Evolutionary conservation across 2,888 invertebrate genomes (phyloP).

Genomic region (Trisateles emortualis): DNA sequence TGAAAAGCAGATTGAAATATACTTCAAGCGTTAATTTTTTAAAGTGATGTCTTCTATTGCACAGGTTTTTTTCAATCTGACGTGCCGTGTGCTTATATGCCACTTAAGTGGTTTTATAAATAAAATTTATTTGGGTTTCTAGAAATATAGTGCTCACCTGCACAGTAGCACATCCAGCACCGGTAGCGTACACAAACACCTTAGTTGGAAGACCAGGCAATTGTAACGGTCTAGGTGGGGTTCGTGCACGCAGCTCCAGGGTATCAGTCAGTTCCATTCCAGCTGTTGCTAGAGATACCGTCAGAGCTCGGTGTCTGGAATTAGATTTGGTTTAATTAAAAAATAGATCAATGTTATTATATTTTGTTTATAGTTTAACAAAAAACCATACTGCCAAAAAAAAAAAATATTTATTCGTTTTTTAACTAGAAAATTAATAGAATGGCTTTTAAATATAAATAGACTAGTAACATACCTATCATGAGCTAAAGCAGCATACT

Average conservation of each 20-base stretch:
- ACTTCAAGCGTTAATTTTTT: no score
- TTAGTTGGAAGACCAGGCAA: constrained; percentile 89
- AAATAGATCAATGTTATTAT: not conserved
- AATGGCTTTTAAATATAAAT: no score
- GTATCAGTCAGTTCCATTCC: constrained; percentile 91
- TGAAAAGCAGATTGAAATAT: constrained; percentile 62
- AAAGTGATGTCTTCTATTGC: no score
- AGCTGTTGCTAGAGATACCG: constrained; percentile 89
- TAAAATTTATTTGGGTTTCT: no score
- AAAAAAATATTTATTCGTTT: no score
- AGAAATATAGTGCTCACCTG: constrained; percentile 68
- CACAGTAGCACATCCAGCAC: constrained; percentile 90
- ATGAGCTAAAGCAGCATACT: constrained; percentile 87
- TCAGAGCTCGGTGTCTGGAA: constrained; percentile 86
- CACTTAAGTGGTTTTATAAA: no score
- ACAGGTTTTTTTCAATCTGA: no score
- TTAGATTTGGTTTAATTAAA: not conserved
- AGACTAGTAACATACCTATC: constrained; percentile 70
- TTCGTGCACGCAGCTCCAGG: constrained; percentile 85
- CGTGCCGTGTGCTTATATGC: no score
- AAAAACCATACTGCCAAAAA: no score
- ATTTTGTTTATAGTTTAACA: no score
- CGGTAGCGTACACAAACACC: constrained; percentile 90
- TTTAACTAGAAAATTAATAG: no score
- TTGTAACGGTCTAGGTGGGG: constrained; percentile 83